phyloP scores from a whole-genome alignment of 2,797 vertebrate genomes.

The Poecilia picta region DNA sequence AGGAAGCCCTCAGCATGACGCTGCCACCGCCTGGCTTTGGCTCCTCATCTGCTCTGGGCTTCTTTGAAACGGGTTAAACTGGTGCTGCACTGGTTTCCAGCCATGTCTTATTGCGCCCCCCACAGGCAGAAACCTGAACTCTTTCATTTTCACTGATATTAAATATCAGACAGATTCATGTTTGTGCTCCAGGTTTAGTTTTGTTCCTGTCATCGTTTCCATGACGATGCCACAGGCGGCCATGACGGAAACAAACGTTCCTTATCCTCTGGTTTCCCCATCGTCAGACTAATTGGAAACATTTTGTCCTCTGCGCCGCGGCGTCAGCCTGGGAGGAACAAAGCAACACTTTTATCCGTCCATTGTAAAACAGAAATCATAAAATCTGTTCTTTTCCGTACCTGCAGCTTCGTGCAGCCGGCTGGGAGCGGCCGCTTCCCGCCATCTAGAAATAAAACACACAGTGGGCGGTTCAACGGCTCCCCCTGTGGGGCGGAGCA shows the following conservation, averaged over 20 bases:
- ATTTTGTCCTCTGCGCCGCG: slow-evolving; percentile 39
- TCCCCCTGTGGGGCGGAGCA: no score
- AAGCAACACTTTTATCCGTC: slow-evolving; percentile 58
- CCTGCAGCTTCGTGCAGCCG: slow-evolving; percentile 60
- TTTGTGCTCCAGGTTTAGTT: neutral
- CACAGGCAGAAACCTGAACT: no score
- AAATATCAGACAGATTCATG: no score
- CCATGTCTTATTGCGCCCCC: no score
- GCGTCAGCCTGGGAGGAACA: slow-evolving; percentile 72
- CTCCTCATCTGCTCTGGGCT: neutral
- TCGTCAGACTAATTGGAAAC: slow-evolving; percentile 54
- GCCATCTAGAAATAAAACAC: no score
- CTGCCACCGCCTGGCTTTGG: neutral
- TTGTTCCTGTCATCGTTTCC: neutral
- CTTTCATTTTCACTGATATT: no score
- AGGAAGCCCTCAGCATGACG: neutral
- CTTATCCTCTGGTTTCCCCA: neutral
- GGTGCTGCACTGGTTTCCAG: no score
- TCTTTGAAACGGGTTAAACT: no score
- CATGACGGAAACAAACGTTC: neutral
- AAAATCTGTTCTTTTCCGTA: slow-evolving; percentile 76
- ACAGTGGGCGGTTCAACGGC: slow-evolving; percentile 80
- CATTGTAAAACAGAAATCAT: slow-evolving; percentile 63
- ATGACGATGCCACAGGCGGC: neutral
- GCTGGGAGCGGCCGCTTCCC: slow-evolving; percentile 68